Base-by-base conservation (phyloP, 2,797 vertebrate species). In the Nannoperca obscura region DNA sequence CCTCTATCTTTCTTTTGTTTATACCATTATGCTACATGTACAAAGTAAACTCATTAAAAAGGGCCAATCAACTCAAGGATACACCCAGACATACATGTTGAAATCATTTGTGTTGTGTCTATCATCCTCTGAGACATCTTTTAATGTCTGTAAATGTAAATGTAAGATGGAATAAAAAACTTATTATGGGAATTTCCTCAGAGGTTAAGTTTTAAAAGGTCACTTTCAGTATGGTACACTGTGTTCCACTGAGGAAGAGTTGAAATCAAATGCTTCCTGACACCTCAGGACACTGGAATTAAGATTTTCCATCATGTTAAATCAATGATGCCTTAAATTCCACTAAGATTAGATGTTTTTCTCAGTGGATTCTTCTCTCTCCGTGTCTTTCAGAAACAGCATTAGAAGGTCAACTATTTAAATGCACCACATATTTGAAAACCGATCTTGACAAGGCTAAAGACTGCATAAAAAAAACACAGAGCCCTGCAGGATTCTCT, bases 201-300 rank as follows among this genome's bases (percentile, higher is more conserved):
- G 47, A 57, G 53, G 61, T 9, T 30, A 20, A 14, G 19, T 22
- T 34, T 50, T 59, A 19, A 76, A 78, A 86, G 77, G 81, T 75
- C 71, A 47, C 54, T 14, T 8, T 38, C 8, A 5, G 34, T 55
- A 0, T 13, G 42, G 52, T 6, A 49, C 44, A 0, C 17, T 1
- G 64, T 60, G 64, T 58, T 65, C 62, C 40, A 15, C 46, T 5
- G 32, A 13, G 30, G 34, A 22, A 3, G 50, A 55, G 30, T 13
- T 42, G 15, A 54, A 73, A 58, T 63, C 7, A 49, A 70, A 80
- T 7, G 42, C 34, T 44, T 76, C n/a, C 62, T 4, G 32, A 68
- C 59, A 24, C 44, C 11, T 53, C 12, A 22, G 55, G 52, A 46
- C 14, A 17, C 4, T 20, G 24, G 15, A 69, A 74, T 61, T 17